Percentiles rank a stretch among this genome's conserved stretches.
Conservation (phyloP, 2,888 invertebrate species). For the Dolichopus griseipennis region DNA sequence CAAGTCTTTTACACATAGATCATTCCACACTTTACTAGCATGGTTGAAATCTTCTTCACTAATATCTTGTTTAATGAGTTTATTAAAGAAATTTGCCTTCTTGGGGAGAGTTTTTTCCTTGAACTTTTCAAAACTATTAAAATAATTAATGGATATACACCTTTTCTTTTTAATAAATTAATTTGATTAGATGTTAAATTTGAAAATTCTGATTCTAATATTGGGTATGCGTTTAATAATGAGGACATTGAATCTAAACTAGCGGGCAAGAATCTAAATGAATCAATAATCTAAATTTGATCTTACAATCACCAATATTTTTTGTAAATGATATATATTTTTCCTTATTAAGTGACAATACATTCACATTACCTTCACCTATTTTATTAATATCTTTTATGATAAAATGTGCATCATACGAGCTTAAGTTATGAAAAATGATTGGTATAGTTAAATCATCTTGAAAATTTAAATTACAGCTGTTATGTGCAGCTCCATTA, state of each 20-base stretch:
- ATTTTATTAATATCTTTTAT: too few species aligned
- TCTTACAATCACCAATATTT: not conserved
- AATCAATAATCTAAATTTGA: constrained; percentile 19
- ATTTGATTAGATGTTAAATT: constrained; percentile 15
- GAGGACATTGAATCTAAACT: constrained; percentile 14
- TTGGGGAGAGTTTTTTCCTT: too few species aligned
- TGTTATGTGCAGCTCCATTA: constrained; percentile 13
- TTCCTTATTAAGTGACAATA: not conserved
- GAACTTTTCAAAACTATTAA: constrained; percentile 22
- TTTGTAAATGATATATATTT: not conserved
- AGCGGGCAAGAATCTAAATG: constrained; percentile 13
- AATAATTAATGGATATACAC: constrained; percentile 31
- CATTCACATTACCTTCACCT: not conserved
- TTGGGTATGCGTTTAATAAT: not conserved
- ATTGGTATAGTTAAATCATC: too few species aligned
- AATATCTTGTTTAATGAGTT: constrained; percentile 18
- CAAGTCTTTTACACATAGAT: constrained; percentile 24
- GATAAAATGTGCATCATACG: too few species aligned
- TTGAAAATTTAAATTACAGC: too few species aligned
- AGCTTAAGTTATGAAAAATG: too few species aligned
- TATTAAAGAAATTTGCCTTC: constrained; percentile 25
- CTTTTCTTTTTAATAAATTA: constrained; percentile 26
- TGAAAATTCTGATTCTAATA: too few species aligned
- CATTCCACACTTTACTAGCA: constrained; percentile 26
- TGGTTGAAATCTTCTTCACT: constrained; percentile 23